A percentile compares a stretch with the other conserved stretches of the same genome.
Evolutionary conservation across 2,113 vertebrate species (phyloP).

Genomic region (Calidris pugnax): DNA sequence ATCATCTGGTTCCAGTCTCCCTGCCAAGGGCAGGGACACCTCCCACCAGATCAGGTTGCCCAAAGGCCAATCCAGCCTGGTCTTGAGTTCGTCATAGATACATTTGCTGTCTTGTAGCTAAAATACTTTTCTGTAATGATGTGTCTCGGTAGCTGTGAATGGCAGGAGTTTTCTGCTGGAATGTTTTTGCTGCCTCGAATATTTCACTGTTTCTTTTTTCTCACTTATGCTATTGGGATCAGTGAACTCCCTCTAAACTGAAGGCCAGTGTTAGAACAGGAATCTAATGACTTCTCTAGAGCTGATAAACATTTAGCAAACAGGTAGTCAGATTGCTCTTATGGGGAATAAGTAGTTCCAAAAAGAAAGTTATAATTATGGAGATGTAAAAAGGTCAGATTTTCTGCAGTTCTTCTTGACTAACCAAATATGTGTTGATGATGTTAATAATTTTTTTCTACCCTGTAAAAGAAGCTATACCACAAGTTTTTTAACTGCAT

Average conservation of each 20-base stretch:
- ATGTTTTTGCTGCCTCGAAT: background rate
- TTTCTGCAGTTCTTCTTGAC: background rate
- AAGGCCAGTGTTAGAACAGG: background rate
- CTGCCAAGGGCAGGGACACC: no score
- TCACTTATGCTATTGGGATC: background rate
- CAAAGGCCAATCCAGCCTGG: no score
- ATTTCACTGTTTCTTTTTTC: constrained; percentile 16
- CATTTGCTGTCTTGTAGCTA: background rate
- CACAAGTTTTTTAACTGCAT: background rate
- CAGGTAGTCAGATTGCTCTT: background rate
- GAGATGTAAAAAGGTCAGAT: background rate
- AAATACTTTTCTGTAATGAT: constrained; percentile 44
- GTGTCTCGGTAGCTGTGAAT: constrained; percentile 45
- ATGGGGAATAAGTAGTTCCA: background rate
- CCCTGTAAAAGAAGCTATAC: background rate
- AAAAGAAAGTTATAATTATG: background rate
- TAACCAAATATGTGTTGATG: background rate
- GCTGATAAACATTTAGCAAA: constrained; percentile 10
- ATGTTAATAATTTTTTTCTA: background rate
- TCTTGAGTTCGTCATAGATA: background rate
- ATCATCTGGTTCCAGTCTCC: no score
- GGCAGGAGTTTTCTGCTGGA: constrained; percentile 45
- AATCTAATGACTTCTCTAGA: background rate
- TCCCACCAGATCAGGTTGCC: no score
- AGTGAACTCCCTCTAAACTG: constrained; percentile 31